Evolutionary conservation across 2,113 vertebrate genomes (phyloP).

Genomic region (Saccopteryx bilineata): DNA sequence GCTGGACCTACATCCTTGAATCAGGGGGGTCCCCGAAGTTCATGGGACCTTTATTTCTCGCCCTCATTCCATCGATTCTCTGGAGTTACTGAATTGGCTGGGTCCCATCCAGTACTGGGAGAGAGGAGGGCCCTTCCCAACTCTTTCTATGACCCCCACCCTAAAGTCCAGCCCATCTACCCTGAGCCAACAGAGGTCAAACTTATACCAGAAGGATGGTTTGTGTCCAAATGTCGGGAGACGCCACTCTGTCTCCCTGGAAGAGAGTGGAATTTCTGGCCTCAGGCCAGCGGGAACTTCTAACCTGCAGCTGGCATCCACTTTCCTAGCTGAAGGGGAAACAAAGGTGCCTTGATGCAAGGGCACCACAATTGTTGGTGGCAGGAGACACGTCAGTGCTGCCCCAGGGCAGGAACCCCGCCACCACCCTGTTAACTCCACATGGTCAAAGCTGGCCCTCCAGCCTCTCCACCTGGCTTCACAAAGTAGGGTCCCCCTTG

Average conservation of each 20-base stretch:
- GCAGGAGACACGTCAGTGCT: conserved; percentile 61
- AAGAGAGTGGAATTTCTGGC: conserved; percentile 82
- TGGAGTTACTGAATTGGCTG: conserved; percentile 12
- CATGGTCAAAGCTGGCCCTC: background rate
- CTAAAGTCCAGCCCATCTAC: background rate
- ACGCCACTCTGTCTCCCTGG: conserved; percentile 77
- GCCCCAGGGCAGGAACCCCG: conserved; percentile 31
- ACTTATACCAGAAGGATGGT: conserved; percentile 81
- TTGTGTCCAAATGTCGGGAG: conserved; percentile 86
- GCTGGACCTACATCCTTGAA: background rate
- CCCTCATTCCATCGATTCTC: background rate
- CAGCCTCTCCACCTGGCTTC: background rate
- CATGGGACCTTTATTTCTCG: background rate
- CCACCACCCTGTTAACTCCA: conserved; percentile 65
- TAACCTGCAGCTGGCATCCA: conserved; percentile 84
- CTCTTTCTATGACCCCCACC: background rate
- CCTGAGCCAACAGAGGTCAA: conserved; percentile 31
- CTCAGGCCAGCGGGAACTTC: conserved; percentile 83
- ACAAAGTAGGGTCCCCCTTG: background rate
- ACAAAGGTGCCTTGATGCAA: conserved; percentile 83
- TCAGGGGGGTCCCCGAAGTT: background rate
- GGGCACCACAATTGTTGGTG: conserved; percentile 58
- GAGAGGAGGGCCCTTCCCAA: background rate
- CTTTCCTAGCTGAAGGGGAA: conserved; percentile 69
- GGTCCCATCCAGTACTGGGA: background rate